Percentiles rank a stretch among this genome's conserved stretches.
Evolutionary conservation across 2,113 vertebrate genomes (phyloP).

Genomic region (Ancistrus triradiatus): DNA sequence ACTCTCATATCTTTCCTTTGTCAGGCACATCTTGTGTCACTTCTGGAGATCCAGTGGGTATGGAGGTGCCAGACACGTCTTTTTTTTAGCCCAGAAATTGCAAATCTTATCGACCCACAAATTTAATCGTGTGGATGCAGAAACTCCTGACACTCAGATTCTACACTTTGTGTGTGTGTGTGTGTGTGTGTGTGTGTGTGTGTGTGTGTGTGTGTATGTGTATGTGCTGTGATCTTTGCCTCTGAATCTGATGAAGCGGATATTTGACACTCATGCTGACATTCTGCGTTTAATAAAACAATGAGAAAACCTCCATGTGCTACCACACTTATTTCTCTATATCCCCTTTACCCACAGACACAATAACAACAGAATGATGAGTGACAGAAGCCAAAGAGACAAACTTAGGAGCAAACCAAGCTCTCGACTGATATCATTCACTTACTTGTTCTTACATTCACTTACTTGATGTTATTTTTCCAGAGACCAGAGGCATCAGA

Average conservation of each 20-base stretch:
- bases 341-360: constrained; percentile 1
- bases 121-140: constrained; percentile 53
- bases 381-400: constrained; percentile 21
- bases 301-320: constrained; percentile 42
- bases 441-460: constrained; percentile 10
- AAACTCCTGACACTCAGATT: constrained; percentile 9
- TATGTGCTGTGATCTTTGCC: constrained; percentile 3
- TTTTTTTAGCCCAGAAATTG: constrained; percentile 28
- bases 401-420: constrained; percentile 16
- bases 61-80: constrained; percentile 25
- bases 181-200: neutral
- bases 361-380: constrained; percentile 19
- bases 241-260: constrained; percentile 54
- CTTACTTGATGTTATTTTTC: constrained; percentile 9
- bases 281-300: constrained; percentile 55
- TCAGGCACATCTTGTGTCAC: too few species aligned
- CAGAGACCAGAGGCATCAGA: neutral
- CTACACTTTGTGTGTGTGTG: neutral
- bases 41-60: too few species aligned
- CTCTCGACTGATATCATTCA: constrained; percentile 24
- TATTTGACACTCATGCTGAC: constrained; percentile 52
- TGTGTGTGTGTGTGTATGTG: constrained; percentile 1
- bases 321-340: constrained; percentile 7
- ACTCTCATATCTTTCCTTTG: too few species aligned
- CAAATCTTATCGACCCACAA: constrained; percentile 38